These are phyloP conservation scores for Vidua chalybeata DNA, from an alignment of 2,113 vertebrate genomes.

Conservation along the genomic window DNA sequence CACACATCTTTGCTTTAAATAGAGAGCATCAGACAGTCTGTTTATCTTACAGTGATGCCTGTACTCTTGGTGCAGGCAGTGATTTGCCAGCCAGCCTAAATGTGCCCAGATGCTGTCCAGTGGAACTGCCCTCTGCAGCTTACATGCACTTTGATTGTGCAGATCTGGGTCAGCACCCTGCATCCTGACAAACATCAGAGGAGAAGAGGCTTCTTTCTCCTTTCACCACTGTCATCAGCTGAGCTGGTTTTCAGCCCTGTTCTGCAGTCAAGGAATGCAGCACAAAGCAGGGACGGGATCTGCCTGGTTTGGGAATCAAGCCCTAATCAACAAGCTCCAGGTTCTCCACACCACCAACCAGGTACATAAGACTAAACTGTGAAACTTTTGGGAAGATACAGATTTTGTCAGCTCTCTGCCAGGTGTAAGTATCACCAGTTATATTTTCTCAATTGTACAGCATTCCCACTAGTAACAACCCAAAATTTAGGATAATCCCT, in stretches of 20 bases:
- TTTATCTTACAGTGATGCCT: neutral
- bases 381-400: neutral
- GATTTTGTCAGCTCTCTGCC: too few species aligned
- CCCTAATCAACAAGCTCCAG: neutral
- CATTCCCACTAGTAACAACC: neutral
- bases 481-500: neutral
- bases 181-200: neutral
- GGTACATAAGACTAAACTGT: rapidly evolving
- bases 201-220: neutral
- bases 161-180: constrained; percentile 53
- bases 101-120: neutral
- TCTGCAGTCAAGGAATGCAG: neutral
- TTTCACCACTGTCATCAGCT: neutral
- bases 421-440: neutral
- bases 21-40: neutral
- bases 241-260: neutral
- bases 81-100: neutral
- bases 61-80: neutral
- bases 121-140: neutral
- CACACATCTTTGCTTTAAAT: neutral
- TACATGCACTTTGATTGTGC: neutral
- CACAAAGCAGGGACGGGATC: neutral
- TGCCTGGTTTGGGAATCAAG: neutral
- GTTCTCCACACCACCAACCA: neutral
- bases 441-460: neutral